phyloP scores from a whole-genome alignment of 2,797 vertebrate species.

The Anabas testudineus region DNA sequence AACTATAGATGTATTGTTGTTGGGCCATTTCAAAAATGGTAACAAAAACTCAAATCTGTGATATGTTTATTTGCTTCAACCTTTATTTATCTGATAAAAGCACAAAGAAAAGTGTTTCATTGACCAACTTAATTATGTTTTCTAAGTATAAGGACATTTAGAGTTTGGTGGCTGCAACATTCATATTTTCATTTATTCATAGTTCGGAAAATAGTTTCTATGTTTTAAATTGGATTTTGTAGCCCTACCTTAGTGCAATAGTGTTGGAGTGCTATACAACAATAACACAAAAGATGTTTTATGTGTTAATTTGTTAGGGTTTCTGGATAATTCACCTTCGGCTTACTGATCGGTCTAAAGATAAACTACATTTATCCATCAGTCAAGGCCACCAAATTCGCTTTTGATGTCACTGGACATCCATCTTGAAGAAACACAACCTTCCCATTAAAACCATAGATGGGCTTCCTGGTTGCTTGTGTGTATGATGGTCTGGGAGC shows the following conservation, averaged over 20 bases:
- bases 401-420: constrained; percentile 39
- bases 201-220: no score
- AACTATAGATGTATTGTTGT: not conserved
- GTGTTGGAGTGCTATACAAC: not conserved
- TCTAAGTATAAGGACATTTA: no score
- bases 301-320: not conserved
- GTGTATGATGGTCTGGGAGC: constrained; percentile 58
- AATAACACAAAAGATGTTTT: not conserved
- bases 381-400: constrained; percentile 1
- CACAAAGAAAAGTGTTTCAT: no score
- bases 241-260: not conserved
- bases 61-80: no score
- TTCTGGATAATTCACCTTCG: constrained; percentile 21
- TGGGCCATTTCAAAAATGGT: not conserved
- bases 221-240: not conserved
- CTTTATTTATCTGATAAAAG: no score
- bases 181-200: no score
- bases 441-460: constrained; percentile 32
- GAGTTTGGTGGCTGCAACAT: no score
- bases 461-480: constrained; percentile 61
- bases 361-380: constrained; percentile 17
- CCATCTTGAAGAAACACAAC: constrained; percentile 36
- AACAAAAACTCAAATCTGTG: no score
- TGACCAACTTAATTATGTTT: no score
- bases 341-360: not conserved